Percentiles rank a stretch among this genome's conserved stretches.
Conservation (phyloP, 2,888 invertebrate species). For the Eilema griseolum region DNA sequence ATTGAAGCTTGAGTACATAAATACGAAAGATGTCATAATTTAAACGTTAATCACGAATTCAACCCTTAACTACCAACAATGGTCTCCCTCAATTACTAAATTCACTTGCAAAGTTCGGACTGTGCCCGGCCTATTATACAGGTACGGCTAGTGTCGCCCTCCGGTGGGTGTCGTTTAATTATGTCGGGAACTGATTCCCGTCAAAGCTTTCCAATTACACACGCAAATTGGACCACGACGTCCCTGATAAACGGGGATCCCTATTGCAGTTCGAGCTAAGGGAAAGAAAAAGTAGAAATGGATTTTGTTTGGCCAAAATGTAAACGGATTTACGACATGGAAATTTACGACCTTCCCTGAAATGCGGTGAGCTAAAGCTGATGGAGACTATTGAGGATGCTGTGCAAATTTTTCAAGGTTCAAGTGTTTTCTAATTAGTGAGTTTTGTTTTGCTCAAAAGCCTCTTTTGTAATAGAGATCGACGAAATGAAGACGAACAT, state of each 20-base stretch:
- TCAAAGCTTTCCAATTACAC: slow-evolving; percentile 64
- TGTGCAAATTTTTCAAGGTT: not conserved
- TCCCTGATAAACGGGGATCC: slow-evolving; percentile 26
- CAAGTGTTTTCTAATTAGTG: slow-evolving; percentile 9
- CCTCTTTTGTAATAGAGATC: not conserved
- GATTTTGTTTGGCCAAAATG: slow-evolving; percentile 23
- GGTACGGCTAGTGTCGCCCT: slow-evolving; percentile 19
- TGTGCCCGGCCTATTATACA: slow-evolving; percentile 12
- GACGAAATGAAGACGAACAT: not conserved
- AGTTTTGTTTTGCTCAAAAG: not conserved
- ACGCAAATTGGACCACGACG: slow-evolving; percentile 63
- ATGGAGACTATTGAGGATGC: slow-evolving; percentile 9
- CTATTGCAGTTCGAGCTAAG: slow-evolving; percentile 25
- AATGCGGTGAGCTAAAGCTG: slow-evolving; percentile 14
- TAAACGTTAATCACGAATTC: not conserved
- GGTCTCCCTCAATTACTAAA: not conserved
- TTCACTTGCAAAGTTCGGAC: not conserved
- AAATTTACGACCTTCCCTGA: slow-evolving; percentile 19
- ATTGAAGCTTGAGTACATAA: not conserved
- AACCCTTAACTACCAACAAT: not conserved
- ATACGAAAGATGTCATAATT: not conserved
- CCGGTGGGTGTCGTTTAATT: slow-evolving; percentile 61
- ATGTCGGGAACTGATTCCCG: slow-evolving; percentile 67
- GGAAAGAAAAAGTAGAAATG: slow-evolving; percentile 21
- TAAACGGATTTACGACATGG: slow-evolving; percentile 11